phyloP scores from a whole-genome alignment of 2,797 vertebrate species.

The Phoeniculus purpureus region DNA sequence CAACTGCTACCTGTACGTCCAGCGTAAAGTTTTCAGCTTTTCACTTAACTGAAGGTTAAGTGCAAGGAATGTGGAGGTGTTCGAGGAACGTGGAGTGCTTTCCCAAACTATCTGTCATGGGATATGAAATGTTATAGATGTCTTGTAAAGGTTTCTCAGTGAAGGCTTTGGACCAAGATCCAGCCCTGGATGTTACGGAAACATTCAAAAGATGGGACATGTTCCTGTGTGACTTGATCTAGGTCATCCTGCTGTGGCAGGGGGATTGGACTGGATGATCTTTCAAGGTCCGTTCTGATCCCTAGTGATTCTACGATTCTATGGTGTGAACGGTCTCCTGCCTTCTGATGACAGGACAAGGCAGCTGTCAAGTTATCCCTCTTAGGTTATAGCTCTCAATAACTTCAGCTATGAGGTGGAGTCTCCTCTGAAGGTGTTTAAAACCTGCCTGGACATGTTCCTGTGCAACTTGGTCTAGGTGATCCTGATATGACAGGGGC shows the following conservation, averaged over 20 bases:
- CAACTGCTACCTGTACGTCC: not conserved
- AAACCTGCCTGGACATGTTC: no score
- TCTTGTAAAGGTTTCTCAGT: not conserved
- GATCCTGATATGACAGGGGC: no score
- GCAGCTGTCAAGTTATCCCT: not conserved
- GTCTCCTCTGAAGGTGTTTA: no score
- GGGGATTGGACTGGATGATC: no score
- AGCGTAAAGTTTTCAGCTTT: not conserved
- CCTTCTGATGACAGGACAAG: not conserved
- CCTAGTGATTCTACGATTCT: no score
- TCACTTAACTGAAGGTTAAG: not conserved
- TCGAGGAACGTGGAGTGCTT: not conserved
- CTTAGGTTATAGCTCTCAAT: not conserved
- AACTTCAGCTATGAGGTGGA: not conserved
- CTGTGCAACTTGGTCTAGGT: no score
- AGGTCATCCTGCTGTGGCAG: no score
- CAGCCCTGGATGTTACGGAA: not conserved
- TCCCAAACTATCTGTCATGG: not conserved
- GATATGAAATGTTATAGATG: rapidly evolving
- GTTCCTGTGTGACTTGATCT: no score
- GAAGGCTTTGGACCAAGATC: not conserved
- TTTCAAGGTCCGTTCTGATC: no score
- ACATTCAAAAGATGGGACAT: not conserved
- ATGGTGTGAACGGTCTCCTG: not conserved
- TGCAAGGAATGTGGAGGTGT: not conserved